Base-by-base conservation (phyloP, 2,888 invertebrate species). In the Heteropelma amictum region DNA sequence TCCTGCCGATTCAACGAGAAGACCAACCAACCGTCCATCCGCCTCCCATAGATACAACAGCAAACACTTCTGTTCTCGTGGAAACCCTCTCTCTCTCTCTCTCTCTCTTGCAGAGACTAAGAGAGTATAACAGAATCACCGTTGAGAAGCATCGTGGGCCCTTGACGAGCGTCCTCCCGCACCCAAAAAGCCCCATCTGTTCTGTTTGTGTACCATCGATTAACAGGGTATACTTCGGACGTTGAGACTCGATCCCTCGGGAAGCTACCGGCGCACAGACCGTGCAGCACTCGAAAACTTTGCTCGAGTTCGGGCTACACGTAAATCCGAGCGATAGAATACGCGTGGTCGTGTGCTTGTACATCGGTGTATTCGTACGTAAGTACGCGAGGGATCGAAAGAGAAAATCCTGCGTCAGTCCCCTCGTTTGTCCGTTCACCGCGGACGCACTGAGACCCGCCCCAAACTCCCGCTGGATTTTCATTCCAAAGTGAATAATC, bases 161-260 rank as follows among this genome's bases (percentile, higher is more conserved):
- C 54, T 68, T 23, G 60, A 60, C 49, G n/a, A n/a, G n/a, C 65
- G 58, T 51, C 47, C 61, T 67, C 35, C n/a, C 40, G 21, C 73
- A 65, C 26, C 42, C 63, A 42, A 61, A 60, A 61, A 64, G 64
- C 67, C 28, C 45, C 47, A 61, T 56, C 45, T 53, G 51, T 47
- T 65, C 82, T 86, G 87, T 84, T 86, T 83, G 84, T 82, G 79
- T 81, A 85, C 77, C 84, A 85, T 87, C 82, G 84, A 86, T 85
- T 86, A 83, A 81, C 81, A 80, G 77, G 74, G n/a, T n/a, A 79
- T 79, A 80, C 82, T 82, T 81, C 68, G 82, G 61, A 49, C 64
- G 53, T 56, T 71, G 56, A 71, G 69, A 68, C 65, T 64, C 71
- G 60, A 74, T 68, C 53, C 72, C 45, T 45, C 60, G 40, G 58